Conservation (phyloP, 1,140 invertebrate species). For the Drosophila varians region DNA sequence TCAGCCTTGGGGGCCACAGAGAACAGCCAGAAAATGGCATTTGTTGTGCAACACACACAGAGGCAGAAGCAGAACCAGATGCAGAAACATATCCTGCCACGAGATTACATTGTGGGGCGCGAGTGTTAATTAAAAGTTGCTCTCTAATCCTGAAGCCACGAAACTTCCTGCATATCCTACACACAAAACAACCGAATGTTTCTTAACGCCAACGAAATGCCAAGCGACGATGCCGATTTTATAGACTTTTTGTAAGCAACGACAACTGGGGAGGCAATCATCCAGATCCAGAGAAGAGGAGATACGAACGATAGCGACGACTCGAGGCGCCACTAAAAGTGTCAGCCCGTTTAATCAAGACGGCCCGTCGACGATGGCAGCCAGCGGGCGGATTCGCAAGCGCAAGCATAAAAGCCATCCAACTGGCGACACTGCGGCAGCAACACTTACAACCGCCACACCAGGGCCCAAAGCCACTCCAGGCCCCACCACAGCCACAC, state of each 20-base stretch:
- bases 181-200: slow-evolving; percentile 14
- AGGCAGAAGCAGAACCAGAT: not conserved
- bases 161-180: slow-evolving; percentile 62
- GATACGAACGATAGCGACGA: slow-evolving; percentile 24
- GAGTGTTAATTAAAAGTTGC: slow-evolving; percentile 59
- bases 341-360: slow-evolving; percentile 37
- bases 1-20: slow-evolving; percentile 49
- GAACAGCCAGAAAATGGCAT: slow-evolving; percentile 43
- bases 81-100: not conserved
- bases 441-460: slow-evolving; percentile 5
- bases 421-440: slow-evolving; percentile 57
- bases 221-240: slow-evolving; percentile 67
- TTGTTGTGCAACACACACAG: slow-evolving; percentile 56
- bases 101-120: slow-evolving; percentile 10
- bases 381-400: slow-evolving; percentile 59
- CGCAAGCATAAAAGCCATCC: slow-evolving; percentile 62
- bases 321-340: slow-evolving; percentile 49
- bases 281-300: slow-evolving; percentile 3
- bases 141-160: slow-evolving; percentile 44
- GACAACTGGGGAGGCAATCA: slow-evolving; percentile 8
- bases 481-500: slow-evolving; percentile 6
- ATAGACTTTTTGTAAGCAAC: slow-evolving; percentile 72
- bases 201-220: slow-evolving; percentile 51
- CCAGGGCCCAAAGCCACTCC: slow-evolving; percentile 11
- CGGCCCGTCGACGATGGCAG: slow-evolving; percentile 50